Percentiles rank a stretch among this genome's conserved stretches.
Conservation (phyloP, 2,888 invertebrate genomes). For the Heliconius sara region DNA sequence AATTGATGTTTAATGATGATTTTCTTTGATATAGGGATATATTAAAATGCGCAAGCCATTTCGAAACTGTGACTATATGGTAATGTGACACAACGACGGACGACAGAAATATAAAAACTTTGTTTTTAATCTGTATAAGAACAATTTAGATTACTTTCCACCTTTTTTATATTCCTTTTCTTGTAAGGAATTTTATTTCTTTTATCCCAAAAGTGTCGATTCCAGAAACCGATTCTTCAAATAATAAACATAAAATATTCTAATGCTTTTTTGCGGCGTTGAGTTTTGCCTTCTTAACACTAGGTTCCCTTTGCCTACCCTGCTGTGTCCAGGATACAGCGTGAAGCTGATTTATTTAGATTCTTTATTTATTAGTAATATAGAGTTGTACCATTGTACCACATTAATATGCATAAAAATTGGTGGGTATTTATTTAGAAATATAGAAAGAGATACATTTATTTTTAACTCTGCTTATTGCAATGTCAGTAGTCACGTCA, state of each 20-base stretch:
- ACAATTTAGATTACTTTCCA: neutral
- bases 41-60: slow-evolving; percentile 62
- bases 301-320: too few species aligned
- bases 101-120: neutral
- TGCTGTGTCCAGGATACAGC: too few species aligned
- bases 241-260: neutral
- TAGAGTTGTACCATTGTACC: too few species aligned
- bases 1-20: neutral
- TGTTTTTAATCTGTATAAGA: neutral
- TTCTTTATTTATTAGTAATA: too few species aligned
- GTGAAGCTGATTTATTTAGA: too few species aligned
- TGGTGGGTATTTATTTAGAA: too few species aligned
- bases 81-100: slow-evolving; percentile 1
- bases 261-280: too few species aligned
- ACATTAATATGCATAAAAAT: too few species aligned
- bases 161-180: neutral
- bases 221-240: neutral
- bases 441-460: too few species aligned
- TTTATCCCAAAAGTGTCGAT: neutral
- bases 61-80: slow-evolving; percentile 61
- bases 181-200: neutral
- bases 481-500: slow-evolving; percentile 35
- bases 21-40: slow-evolving; percentile 59
- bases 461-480: neutral
- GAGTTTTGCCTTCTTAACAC: too few species aligned